Base-by-base conservation (phyloP, 2,797 vertebrate species). In the Distichodus sexfasciatus region DNA sequence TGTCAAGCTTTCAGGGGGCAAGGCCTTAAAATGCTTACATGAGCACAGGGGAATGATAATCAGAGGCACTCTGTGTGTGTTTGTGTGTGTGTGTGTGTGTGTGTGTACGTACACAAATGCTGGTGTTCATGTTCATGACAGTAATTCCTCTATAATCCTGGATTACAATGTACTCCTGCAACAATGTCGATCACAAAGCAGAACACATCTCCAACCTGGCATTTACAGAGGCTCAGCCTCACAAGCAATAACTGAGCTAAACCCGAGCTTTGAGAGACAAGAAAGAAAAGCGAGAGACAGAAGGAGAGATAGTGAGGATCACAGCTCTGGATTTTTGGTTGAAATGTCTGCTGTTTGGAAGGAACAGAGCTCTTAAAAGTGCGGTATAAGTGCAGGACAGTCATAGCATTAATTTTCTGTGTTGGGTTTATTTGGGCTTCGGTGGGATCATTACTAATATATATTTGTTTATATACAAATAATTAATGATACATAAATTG, bases 101-200 rank as follows among this genome's bases (percentile, higher is more conserved):
- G 10, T 24, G 47, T 33, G 35, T 17, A 53, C 3, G 11, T 23
- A 15, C 6, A 2, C 41, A 33, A 26, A 11, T 65, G 35, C 21
- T 33, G 31, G 28, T 57, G 26, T 59, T 24, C 23, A 26, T 51
- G 35, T 63, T 23, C 55, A 61, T 63, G 38, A 58, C 55, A 64
- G 69, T 69, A 59, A 72, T 53, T 72, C 47, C 26, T 60, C 11
- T 67, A n/a, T 63, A 77, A 76, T 71, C 67, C 38, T 21, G 66
- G 54, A 75, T 69, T 75, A 76, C 62, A 59, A 48, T 53, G 62
- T 55, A 61, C 23, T 50, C 46, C 24, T 59, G 31, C 40, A 57
- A 33, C 69, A 63, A 33, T 43, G 47, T 69, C 36, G 55, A 57
- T 74, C 55, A 35, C 38, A 74, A 21, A 51, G 55, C 51, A 65